Percentiles rank a stretch among this genome's conserved stretches.
Evolutionary conservation across 2,113 vertebrate species (phyloP).

Genomic region (Dasyurus viverrinus): DNA sequence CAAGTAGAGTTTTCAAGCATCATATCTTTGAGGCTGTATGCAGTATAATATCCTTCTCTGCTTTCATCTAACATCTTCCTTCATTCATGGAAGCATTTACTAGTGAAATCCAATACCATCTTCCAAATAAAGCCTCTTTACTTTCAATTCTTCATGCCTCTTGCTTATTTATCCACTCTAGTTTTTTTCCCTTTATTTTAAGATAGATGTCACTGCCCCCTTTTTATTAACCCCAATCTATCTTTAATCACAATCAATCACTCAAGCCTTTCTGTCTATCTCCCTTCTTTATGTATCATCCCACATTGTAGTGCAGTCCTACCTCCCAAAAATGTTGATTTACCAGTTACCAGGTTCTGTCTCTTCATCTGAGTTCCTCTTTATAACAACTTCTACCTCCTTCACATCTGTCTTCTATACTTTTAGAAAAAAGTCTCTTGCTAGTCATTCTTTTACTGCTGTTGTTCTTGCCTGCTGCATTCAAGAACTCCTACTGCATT

Average conservation of each 20-base stretch:
- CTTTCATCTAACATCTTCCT: not conserved
- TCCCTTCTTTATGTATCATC: not conserved
- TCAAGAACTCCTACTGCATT: not conserved
- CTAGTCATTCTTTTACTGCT: not conserved
- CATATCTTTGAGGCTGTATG: not conserved
- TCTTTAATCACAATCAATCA: not conserved
- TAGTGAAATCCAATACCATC: not conserved
- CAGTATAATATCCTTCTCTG: not conserved
- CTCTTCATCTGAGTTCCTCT: not conserved
- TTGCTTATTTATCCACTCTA: not conserved
- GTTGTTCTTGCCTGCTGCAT: not conserved
- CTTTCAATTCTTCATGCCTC: not conserved
- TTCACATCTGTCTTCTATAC: not conserved
- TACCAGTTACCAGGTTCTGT: not conserved
- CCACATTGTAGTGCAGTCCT: not conserved
- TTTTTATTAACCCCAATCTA: not conserved
- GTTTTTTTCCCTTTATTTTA: fast-evolving
- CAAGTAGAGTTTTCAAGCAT: not conserved
- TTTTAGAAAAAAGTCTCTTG: not conserved
- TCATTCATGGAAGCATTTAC: not conserved
- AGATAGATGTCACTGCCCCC: not conserved
- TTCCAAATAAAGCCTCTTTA: not conserved
- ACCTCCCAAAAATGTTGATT: not conserved
- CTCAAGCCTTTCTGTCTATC: not conserved
- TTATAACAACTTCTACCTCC: not conserved